Percentiles rank a stretch among this genome's conserved stretches.
Conservation (phyloP, 2,113 vertebrate genomes). For the Furnarius figulus region DNA sequence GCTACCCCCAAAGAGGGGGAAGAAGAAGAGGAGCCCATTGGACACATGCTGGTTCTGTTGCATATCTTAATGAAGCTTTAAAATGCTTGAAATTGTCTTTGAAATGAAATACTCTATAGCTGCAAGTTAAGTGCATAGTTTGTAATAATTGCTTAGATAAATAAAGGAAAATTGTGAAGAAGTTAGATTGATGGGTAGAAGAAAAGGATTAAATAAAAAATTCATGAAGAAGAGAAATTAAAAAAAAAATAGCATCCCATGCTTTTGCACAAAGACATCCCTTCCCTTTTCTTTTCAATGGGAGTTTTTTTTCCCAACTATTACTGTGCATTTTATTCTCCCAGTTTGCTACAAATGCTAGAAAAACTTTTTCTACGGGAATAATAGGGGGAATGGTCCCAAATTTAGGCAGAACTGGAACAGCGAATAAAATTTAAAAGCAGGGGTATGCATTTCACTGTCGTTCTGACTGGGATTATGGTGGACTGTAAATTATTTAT, state of each 20-base stretch:
- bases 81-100: slow-evolving; percentile 18
- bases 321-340: neutral
- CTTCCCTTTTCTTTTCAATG: neutral
- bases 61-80: slow-evolving; percentile 15
- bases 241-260: neutral
- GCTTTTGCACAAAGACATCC: neutral
- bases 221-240: neutral
- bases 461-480: neutral
- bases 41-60: neutral
- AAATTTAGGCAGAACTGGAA: neutral
- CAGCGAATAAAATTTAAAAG: neutral
- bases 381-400: neutral
- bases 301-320: neutral
- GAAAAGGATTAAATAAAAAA: slow-evolving; percentile 43
- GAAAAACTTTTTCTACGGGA: neutral
- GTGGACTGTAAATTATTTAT: neutral
- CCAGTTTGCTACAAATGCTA: neutral
- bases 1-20: neutral
- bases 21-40: neutral
- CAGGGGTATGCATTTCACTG: neutral
- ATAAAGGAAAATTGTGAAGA: neutral
- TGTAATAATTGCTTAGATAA: slow-evolving; percentile 8
- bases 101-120: slow-evolving; percentile 23
- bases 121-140: neutral
- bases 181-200: neutral